Evolutionary conservation across 2,888 invertebrate genomes (phyloP), one percentile per base, ranked within the genome.

Genomic region (Folsomia candida): DNA sequence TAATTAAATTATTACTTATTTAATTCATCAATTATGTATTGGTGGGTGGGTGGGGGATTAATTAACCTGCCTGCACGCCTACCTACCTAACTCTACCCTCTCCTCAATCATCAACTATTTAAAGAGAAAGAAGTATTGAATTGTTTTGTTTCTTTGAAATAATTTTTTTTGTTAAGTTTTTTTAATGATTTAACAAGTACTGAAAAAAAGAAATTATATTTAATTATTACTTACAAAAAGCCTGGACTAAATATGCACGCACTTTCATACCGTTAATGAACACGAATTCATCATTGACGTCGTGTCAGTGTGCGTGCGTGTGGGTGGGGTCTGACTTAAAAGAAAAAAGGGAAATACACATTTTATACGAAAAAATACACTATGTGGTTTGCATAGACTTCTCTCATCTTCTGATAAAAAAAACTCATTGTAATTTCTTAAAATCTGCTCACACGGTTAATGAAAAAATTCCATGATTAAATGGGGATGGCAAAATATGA

Each of bases 401-500:
- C 63, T n/a, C n/a, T n/a, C n/a, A n/a, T n/a, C n/a, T n/a, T n/a
- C n/a, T n/a, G n/a, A n/a, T n/a, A n/a, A n/a, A n/a, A n/a, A n/a
- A n/a, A 64, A 22, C 54, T 54, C 54, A 54, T 54, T 54, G 54
- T 54, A 54, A 64, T 64, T 29, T 51, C 22, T 64, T 3, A 64
- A 64, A 64, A 64, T 64, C 63, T 64, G 37, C 63, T 37, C 65
- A 65, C 65, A 65, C 65, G 65, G 65, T 65, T 54, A 18, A 54
- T 11, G 14, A 11, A 6, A 24, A 59, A 59, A 20, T 26, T 54
- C 37, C 4, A 37, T 37, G n/a, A n/a, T 37, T 73, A 68, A 72
- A 73, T 69, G 70, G 75, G 75, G 75, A 75, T 75, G 75, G 75
- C 75, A 75, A 75, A 71, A 72, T n/a, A n/a, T 70, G 70, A 70